These are phyloP conservation scores for Datnioides undecimradiatus DNA, from an alignment of 2,113 vertebrate genomes.

Conservation along the genomic window DNA sequence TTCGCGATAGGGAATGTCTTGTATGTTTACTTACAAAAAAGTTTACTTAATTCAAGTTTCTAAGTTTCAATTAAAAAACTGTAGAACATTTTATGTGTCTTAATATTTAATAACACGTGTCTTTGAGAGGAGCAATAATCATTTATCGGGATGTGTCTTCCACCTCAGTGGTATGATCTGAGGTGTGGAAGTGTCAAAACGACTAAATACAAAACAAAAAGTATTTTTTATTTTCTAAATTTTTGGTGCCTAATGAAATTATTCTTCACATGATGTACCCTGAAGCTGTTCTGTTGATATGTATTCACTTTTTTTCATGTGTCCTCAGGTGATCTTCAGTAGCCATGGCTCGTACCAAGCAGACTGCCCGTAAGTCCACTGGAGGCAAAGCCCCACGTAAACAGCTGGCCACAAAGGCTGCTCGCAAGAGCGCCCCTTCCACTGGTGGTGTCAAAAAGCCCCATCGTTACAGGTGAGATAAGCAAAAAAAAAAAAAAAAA, in stretches of 20 bases:
- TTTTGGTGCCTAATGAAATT: not conserved
- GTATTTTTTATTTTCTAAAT: not conserved
- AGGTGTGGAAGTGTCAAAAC: not conserved
- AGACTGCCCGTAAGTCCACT: slow-evolving; percentile 92
- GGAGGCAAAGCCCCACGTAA: slow-evolving; percentile 93
- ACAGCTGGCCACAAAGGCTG: slow-evolving; percentile 92
- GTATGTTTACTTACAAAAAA: slow-evolving; percentile 62
- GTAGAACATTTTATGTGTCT: too few relatives aligned
- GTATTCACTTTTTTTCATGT: not conserved
- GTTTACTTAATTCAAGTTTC: slow-evolving; percentile 34
- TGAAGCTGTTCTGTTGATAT: not conserved
- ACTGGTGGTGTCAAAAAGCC: slow-evolving; percentile 94
- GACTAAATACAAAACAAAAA: not conserved
- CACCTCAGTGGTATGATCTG: not conserved
- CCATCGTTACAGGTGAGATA: slow-evolving; percentile 89
- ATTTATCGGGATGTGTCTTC: not conserved
- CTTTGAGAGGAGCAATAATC: not conserved
- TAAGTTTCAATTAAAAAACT: not conserved
- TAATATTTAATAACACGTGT: not conserved
- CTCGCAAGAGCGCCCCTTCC: slow-evolving; percentile 91
- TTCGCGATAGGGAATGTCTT: slow-evolving; percentile 18
- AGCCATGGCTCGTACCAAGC: slow-evolving; percentile 92
- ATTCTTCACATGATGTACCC: not conserved
- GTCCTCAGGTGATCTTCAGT: slow-evolving; percentile 71
- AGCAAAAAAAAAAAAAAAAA: not conserved